Percentiles rank a stretch among this genome's conserved stretches.
Conservation (phyloP, 2,888 invertebrate genomes). For the Hermodice carunculata region DNA sequence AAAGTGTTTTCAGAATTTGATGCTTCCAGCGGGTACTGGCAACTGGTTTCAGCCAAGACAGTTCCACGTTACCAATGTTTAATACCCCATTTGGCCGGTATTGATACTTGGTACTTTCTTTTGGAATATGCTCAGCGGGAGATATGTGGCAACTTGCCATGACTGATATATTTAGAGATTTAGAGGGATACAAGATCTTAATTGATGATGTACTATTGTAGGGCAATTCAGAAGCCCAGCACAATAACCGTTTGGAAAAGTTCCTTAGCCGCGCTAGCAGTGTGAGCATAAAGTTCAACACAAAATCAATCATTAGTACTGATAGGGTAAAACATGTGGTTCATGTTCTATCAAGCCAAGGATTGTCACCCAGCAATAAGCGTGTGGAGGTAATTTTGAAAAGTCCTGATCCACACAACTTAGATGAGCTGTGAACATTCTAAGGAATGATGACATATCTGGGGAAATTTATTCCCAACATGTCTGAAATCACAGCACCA, state of each 20-base stretch:
- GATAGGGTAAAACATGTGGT: too few species aligned
- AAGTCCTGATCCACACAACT: too few species aligned
- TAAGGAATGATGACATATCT: too few species aligned
- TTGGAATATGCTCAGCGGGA: slow-evolving; percentile 10
- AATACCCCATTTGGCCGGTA: slow-evolving; percentile 39
- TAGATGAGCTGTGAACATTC: too few species aligned
- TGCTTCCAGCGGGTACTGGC: slow-evolving; percentile 40
- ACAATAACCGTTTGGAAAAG: slow-evolving; percentile 1
- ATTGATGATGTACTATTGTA: slow-evolving; percentile 9
- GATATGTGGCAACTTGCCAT: slow-evolving; percentile 5
- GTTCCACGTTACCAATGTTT: slow-evolving; percentile 22
- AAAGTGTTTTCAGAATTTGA: slow-evolving; percentile 40
- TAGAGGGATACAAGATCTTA: not conserved
- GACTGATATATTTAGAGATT: not conserved
- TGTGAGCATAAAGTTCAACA: too few species aligned
- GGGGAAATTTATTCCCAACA: too few species aligned
- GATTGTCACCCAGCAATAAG: too few species aligned
- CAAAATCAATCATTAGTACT: too few species aligned
- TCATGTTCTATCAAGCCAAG: too few species aligned
- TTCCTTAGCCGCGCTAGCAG: too few species aligned
- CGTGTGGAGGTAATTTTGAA: too few species aligned
- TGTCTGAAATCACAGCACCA: too few species aligned
- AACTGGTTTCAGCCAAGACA: slow-evolving; percentile 28
- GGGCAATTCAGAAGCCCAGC: not conserved
- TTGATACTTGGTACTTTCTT: slow-evolving; percentile 15